These are phyloP conservation scores for Drosophila siamana DNA, from an alignment of 2,888 invertebrate species.

Conservation along the genomic window DNA sequence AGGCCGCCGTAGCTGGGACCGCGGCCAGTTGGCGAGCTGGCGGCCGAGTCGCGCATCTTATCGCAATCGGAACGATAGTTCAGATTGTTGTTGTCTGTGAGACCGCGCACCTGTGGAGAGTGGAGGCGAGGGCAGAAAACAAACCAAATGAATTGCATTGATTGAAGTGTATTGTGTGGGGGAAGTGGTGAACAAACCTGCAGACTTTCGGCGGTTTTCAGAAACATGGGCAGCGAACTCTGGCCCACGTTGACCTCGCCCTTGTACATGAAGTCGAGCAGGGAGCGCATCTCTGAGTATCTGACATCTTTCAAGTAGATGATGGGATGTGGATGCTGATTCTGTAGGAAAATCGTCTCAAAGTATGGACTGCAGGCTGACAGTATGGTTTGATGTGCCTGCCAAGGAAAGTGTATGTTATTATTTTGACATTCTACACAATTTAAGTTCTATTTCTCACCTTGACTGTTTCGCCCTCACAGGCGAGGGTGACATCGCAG, in stretches of 20 bases:
- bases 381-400: slow-evolving; percentile 96
- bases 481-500: slow-evolving; percentile 96
- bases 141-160: background rate
- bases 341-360: slow-evolving; percentile 95
- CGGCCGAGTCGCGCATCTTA: slow-evolving; percentile 85
- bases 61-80: slow-evolving; percentile 85
- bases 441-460: too few species aligned
- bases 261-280: slow-evolving; percentile 97
- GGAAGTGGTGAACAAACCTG: slow-evolving; percentile 88
- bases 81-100: slow-evolving; percentile 92
- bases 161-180: too few species aligned
- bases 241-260: slow-evolving; percentile 96
- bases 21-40: slow-evolving; percentile 83
- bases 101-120: slow-evolving; percentile 88
- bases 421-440: too few species aligned
- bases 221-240: slow-evolving; percentile 95
- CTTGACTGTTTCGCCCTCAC: slow-evolving; percentile 95
- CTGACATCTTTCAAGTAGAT: slow-evolving; percentile 97
- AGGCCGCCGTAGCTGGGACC: slow-evolving; percentile 61
- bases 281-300: slow-evolving; percentile 94
- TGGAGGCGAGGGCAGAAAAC: too few species aligned
- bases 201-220: slow-evolving; percentile 96
- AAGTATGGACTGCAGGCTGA: slow-evolving; percentile 98
- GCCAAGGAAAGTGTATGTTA: too few species aligned
- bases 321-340: slow-evolving; percentile 95